A percentile compares a stretch with the other conserved stretches of the same genome.
These are phyloP conservation scores for Champsocephalus gunnari DNA, from an alignment of 2,797 vertebrate genomes.

Conservation along the genomic window DNA sequence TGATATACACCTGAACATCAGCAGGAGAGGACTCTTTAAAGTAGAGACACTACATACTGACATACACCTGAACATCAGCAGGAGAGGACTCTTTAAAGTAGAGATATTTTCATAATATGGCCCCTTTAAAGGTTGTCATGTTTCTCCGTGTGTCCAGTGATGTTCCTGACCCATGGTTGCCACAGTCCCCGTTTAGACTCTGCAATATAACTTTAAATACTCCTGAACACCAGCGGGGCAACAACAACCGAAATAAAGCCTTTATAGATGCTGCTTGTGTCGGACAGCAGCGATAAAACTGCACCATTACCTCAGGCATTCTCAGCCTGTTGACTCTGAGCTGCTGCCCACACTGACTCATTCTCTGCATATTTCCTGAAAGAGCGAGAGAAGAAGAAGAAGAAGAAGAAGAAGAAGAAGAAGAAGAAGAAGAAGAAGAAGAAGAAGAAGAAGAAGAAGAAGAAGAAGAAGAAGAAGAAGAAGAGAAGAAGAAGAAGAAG, in stretches of 20 bases:
- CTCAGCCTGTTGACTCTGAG: conserved; percentile 19
- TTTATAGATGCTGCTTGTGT: neutral
- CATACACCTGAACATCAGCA: no score
- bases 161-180: no score
- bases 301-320: conserved; percentile 24
- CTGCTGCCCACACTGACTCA: conserved; percentile 48
- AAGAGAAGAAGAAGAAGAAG: no score
- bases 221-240: neutral
- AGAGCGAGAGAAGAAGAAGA: no score
- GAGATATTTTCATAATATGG: no score
- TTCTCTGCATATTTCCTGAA: conserved; percentile 38
- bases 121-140: neutral
- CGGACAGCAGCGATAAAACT: conserved; percentile 4
- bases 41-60: no score
- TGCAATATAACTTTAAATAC: neutral
- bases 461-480: no score
- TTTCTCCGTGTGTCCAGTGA: neutral
- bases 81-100: no score
- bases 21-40: no score
- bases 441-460: fast-evolving
- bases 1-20: no score
- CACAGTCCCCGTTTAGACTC: neutral
- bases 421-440: fast-evolving
- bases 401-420: no score
- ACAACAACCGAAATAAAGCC: neutral